A percentile compares a stretch with the other conserved stretches of the same genome.
Evolutionary conservation across 2,888 invertebrate species (phyloP).

Genomic region (Mantis religiosa): DNA sequence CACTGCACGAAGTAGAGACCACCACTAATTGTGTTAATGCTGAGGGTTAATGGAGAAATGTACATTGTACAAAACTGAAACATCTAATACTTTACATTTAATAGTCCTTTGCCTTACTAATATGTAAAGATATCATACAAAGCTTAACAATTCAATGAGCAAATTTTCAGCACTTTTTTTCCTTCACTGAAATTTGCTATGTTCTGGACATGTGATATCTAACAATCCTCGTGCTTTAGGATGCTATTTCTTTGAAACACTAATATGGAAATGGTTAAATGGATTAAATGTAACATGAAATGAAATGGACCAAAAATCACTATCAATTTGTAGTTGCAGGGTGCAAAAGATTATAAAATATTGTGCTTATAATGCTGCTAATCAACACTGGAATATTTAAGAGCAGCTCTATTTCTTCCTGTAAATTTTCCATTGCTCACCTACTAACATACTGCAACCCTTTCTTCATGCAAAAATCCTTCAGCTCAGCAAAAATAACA

Average conservation of each 20-base stretch:
- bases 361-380: neutral
- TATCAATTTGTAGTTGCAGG: neutral
- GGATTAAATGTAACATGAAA: neutral
- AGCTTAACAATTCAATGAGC: neutral
- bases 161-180: neutral
- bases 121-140: neutral
- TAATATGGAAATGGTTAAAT: neutral
- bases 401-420: neutral
- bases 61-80: neutral
- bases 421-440: neutral
- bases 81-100: neutral
- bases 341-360: neutral
- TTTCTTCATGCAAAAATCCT: neutral
- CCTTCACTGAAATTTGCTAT: neutral
- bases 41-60: constrained; percentile 13
- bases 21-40: neutral
- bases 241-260: neutral
- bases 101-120: neutral
- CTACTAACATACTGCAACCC: neutral
- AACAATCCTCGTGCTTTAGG: neutral
- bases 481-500: neutral
- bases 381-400: neutral
- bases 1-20: neutral
- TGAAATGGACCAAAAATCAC: neutral
- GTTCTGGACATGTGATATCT: neutral